Percentiles rank a stretch among this genome's conserved stretches.
Evolutionary conservation across 2,113 vertebrate species (phyloP).

Genomic region (Terrapene triunguis): DNA sequence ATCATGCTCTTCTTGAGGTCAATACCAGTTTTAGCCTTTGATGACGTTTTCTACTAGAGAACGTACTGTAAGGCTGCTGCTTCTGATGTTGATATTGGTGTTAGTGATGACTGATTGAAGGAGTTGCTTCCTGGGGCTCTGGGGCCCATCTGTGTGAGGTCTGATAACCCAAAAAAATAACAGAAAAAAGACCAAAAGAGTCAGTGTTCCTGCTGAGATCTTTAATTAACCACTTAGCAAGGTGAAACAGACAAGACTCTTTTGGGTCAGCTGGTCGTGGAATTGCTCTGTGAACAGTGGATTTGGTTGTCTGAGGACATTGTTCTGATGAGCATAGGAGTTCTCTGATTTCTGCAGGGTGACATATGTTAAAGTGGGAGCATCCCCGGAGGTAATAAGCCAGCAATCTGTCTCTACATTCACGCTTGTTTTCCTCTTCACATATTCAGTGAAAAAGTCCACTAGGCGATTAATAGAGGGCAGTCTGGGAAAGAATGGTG

Average conservation of each 20-base stretch:
- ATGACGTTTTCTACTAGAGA: background rate
- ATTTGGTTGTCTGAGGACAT: accelerated
- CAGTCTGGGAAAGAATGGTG: accelerated
- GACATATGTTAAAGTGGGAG: accelerated
- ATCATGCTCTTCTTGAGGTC: accelerated
- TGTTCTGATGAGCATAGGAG: accelerated
- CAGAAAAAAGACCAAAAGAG: accelerated
- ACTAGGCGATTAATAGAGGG: accelerated
- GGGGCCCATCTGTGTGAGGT: accelerated
- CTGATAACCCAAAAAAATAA: background rate
- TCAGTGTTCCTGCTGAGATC: accelerated
- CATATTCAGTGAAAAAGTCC: background rate
- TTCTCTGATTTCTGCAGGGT: background rate
- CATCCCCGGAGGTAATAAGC: background rate
- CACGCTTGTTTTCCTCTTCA: background rate
- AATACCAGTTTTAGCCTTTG: background rate
- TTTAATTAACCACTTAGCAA: background rate
- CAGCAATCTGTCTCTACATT: background rate
- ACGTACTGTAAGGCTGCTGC: background rate
- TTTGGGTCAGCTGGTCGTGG: background rate
- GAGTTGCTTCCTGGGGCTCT: accelerated
- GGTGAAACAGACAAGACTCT: accelerated
- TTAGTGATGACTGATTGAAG: accelerated
- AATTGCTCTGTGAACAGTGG: background rate
- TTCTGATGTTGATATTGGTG: accelerated